Evolutionary conservation across 2,113 vertebrate genomes (phyloP).

Genomic region (Chlorocebus sabaeus): DNA sequence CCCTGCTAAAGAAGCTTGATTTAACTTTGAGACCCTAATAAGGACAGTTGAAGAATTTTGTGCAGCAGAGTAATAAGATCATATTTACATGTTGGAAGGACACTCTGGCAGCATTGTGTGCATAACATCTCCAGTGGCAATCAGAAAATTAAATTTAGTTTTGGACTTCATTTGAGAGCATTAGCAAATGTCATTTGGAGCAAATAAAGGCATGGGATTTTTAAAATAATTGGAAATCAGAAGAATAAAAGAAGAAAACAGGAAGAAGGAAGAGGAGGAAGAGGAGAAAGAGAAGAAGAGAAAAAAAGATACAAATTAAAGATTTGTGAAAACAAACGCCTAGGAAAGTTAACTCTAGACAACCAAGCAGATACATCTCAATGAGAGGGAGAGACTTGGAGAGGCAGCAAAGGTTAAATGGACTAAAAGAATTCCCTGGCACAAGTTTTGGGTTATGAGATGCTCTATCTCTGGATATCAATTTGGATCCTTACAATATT

Average conservation of each 20-base stretch:
- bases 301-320: conserved; percentile 10
- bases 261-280: not conserved
- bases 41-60: not conserved
- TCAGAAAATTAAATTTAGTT: conserved; percentile 16
- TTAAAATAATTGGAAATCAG: not conserved
- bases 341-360: not conserved
- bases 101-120: not conserved
- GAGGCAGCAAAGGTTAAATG: not conserved
- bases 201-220: not conserved
- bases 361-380: not conserved
- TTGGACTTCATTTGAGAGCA: not conserved
- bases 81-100: not conserved
- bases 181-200: not conserved
- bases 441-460: not conserved
- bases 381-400: not conserved
- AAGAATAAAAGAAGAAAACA: not conserved
- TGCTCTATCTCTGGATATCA: not conserved
- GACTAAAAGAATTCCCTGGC: not conserved
- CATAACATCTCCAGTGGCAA: not conserved
- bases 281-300: not conserved
- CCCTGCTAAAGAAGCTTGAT: not conserved
- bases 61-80: not conserved
- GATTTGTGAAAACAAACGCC: not conserved
- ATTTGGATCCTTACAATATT: not conserved
- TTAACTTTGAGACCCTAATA: not conserved